Conservation (phyloP, 2,797 vertebrate species). For the Gymnothorax javanicus region DNA sequence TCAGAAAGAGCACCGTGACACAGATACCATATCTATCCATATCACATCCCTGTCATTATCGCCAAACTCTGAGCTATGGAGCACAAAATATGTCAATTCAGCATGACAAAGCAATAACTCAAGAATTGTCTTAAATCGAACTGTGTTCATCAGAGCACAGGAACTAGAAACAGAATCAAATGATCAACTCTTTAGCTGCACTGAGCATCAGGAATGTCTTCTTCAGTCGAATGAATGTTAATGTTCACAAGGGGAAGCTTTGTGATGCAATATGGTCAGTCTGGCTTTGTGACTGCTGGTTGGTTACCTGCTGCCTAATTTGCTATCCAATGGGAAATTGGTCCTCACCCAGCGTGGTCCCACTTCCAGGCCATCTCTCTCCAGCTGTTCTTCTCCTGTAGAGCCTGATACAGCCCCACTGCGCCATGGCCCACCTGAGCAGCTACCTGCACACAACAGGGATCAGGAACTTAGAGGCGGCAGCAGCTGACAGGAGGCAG, state of each 20-base stretch:
- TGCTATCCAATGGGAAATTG: neutral
- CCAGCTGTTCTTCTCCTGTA: slow-evolving; percentile 78
- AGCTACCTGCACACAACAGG: slow-evolving; percentile 67
- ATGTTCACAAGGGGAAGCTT: neutral
- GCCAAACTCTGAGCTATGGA: neutral
- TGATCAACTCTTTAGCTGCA: neutral
- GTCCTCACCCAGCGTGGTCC: slow-evolving; percentile 79
- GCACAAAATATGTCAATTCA: neutral
- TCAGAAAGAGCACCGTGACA: slow-evolving; percentile 28
- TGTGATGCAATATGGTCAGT: neutral
- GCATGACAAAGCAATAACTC: neutral
- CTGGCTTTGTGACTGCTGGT: neutral
- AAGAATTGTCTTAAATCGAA: neutral
- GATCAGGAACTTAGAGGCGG: too few relatives aligned
- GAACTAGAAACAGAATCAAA: neutral
- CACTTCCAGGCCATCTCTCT: slow-evolving; percentile 80
- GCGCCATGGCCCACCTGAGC: slow-evolving; percentile 83
- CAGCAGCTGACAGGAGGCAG: neutral
- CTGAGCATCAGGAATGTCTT: too few relatives aligned
- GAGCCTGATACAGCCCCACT: slow-evolving; percentile 77
- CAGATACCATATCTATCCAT: neutral
- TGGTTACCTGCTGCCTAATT: neutral
- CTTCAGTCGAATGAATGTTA: neutral
- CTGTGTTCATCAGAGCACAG: neutral
- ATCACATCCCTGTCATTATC: neutral